These are phyloP conservation scores for Dasysyrphus tricinctus DNA, from an alignment of 2,888 invertebrate genomes.

Conservation along the genomic window DNA sequence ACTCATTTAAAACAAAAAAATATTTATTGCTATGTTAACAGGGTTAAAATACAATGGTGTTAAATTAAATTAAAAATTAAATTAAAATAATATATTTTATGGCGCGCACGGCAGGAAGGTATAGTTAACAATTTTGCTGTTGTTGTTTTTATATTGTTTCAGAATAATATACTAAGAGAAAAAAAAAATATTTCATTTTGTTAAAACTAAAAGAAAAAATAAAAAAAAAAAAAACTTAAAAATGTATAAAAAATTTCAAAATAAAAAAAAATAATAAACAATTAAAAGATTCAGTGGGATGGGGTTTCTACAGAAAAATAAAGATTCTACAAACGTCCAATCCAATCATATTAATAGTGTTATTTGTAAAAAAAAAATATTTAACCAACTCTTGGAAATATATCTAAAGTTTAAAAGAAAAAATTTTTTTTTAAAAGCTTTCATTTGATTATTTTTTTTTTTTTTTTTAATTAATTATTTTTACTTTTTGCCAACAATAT, in stretches of 20 bases:
- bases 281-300: constrained; percentile 12
- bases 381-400: background rate
- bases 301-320: background rate
- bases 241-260: constrained; percentile 40
- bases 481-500: too few relatives aligned
- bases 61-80: constrained; percentile 77
- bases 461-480: too few relatives aligned
- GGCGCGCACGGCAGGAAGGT: constrained; percentile 83
- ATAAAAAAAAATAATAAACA: background rate
- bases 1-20: constrained; percentile 12
- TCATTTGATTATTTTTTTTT: background rate
- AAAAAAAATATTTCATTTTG: constrained; percentile 61
- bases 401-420: too few relatives aligned
- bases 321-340: background rate
- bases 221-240: constrained; percentile 55
- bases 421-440: background rate
- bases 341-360: background rate
- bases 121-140: constrained; percentile 71
- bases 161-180: constrained; percentile 62
- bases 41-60: constrained; percentile 71
- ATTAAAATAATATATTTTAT: constrained; percentile 71
- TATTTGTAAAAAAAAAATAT: too few relatives aligned
- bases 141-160: constrained; percentile 63
- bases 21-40: constrained; percentile 52
- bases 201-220: constrained; percentile 62